Percentiles rank a stretch among this genome's conserved stretches.
Evolutionary conservation across 2,797 vertebrate genomes (phyloP).

Genomic region (Pantherophis alleghaniensis): DNA sequence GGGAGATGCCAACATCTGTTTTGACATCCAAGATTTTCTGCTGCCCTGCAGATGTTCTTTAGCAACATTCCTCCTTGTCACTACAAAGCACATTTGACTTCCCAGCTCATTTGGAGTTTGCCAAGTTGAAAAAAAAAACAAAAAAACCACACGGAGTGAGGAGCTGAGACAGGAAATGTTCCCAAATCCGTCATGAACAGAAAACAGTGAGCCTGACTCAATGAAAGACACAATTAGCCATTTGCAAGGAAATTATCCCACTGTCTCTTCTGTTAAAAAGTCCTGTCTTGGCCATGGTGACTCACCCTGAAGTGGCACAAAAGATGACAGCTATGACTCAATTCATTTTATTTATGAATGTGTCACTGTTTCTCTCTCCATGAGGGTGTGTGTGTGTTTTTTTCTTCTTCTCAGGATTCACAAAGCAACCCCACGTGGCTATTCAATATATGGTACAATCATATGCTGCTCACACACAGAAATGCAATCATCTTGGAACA

Average conservation of each 20-base stretch:
- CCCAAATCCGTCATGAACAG: not conserved
- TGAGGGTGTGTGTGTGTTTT: not conserved
- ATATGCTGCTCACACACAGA: not conserved
- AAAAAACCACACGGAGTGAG: not conserved
- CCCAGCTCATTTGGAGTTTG: not conserved
- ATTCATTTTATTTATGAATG: not conserved
- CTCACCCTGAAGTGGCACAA: conserved; percentile 3
- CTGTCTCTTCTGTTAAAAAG: not conserved
- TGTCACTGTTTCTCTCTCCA: not conserved
- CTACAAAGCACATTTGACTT: not conserved
- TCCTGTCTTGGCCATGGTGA: not conserved
- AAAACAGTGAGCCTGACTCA: not conserved
- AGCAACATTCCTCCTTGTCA: not conserved
- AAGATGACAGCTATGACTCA: not conserved
- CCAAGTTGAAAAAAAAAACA: not conserved
- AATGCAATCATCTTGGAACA: not conserved
- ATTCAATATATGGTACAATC: not conserved
- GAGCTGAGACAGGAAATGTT: not conserved
- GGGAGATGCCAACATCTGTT: not conserved
- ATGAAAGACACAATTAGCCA: not conserved
- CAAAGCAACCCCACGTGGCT: not conserved
- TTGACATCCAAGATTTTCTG: not conserved
- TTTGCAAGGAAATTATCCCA: not conserved
- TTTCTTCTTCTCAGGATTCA: not conserved
- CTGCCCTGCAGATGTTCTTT: not conserved